Percentiles rank a stretch among this genome's conserved stretches.
Evolutionary conservation across 2,797 vertebrate species (phyloP).

Genomic region (Atherinosoma microstoma): DNA sequence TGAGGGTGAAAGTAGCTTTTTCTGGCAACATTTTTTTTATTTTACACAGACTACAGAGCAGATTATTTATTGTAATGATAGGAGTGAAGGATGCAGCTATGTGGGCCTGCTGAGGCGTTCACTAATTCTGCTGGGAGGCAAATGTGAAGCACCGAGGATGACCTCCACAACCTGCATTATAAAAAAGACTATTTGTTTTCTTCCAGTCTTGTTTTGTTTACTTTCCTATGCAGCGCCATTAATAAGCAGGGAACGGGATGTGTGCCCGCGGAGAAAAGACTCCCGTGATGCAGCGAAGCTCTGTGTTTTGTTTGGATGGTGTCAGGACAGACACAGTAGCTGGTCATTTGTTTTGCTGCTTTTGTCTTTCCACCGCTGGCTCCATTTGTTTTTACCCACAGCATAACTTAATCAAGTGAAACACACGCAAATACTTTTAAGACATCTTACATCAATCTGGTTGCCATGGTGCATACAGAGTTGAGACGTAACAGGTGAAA

Average conservation of each 20-base stretch:
- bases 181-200: constrained; percentile 51
- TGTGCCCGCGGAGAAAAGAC: constrained; percentile 12
- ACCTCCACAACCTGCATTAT: constrained; percentile 61
- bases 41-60: constrained; percentile 48
- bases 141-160: constrained; percentile 33
- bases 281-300: constrained; percentile 16
- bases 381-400: background rate
- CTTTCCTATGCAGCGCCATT: constrained; percentile 26
- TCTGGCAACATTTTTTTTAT: constrained; percentile 44
- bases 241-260: constrained; percentile 29
- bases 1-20: constrained; percentile 32
- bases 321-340: constrained; percentile 10
- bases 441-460: background rate
- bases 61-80: constrained; percentile 69
- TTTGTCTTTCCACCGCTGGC: background rate
- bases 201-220: constrained; percentile 46
- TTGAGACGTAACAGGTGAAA: background rate
- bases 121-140: constrained; percentile 59
- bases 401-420: background rate
- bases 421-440: background rate
- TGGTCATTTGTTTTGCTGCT: background rate
- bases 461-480: background rate
- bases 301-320: background rate
- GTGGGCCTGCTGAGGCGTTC: constrained; percentile 53
- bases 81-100: constrained; percentile 57